Conservation (phyloP, 2,888 invertebrate genomes). For the Folsomia candida region DNA sequence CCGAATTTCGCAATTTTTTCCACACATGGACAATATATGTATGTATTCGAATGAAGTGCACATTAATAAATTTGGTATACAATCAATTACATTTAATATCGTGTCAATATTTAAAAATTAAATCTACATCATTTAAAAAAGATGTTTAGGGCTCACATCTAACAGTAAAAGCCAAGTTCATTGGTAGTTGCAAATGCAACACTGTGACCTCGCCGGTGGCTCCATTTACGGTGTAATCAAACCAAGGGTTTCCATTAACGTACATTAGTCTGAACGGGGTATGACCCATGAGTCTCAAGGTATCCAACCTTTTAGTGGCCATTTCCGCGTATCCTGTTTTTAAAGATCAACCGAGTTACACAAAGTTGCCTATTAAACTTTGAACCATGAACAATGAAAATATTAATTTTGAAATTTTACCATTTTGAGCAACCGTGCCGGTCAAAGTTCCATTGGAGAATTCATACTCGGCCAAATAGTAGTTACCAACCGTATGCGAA, state of each 20-base stretch:
- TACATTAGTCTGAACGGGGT: constrained; percentile 51
- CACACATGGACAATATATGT: background rate
- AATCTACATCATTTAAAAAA: no score
- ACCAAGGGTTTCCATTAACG: constrained; percentile 51
- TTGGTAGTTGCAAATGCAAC: constrained; percentile 24
- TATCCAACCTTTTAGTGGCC: constrained; percentile 21
- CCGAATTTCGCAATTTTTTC: background rate
- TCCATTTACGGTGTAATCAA: constrained; percentile 27
- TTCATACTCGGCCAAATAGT: constrained; percentile 15
- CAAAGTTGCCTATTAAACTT: constrained; percentile 20
- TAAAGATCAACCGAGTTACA: constrained; percentile 10
- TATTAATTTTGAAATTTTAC: background rate
- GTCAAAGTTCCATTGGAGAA: constrained; percentile 2
- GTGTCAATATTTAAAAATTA: no score
- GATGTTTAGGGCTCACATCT: no score
- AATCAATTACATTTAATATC: no score
- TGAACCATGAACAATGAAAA: constrained; percentile 28
- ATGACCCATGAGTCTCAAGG: constrained; percentile 39
- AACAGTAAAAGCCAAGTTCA: no score
- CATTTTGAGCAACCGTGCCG: constrained; percentile 8
- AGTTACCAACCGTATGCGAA: constrained; percentile 20
- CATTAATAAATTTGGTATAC: no score
- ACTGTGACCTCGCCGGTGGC: constrained; percentile 38
- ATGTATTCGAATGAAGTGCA: no score
- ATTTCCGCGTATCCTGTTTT: constrained; percentile 35